Percentiles rank a stretch among this genome's conserved stretches.
phyloP scores from a whole-genome alignment of 2,797 vertebrate species.

The Brachyrhaphis roseni region DNA sequence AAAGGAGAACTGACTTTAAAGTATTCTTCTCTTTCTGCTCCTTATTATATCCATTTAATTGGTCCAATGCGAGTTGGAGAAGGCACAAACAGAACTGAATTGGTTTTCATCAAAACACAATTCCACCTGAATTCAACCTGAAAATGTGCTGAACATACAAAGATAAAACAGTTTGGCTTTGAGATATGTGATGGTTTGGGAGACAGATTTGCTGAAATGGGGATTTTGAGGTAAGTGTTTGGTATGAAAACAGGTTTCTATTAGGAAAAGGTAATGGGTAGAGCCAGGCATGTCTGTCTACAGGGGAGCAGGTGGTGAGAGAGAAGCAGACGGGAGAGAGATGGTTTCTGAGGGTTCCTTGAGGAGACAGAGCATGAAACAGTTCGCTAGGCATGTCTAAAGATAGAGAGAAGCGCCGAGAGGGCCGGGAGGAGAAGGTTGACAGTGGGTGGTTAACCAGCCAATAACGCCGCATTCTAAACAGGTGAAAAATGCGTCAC shows the following conservation, averaged over 20 bases:
- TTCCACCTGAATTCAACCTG: conserved; percentile 54
- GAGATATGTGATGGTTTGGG: conserved; percentile 38
- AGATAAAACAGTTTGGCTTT: conserved; percentile 50
- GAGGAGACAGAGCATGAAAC: conserved; percentile 65
- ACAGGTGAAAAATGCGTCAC: conserved; percentile 67
- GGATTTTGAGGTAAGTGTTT: conserved; percentile 41
- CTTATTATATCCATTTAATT: conserved; percentile 56
- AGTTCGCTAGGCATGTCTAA: conserved; percentile 67
- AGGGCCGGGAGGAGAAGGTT: conserved; percentile 43
- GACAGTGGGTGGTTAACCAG: conserved; percentile 65
- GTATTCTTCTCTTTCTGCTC: conserved; percentile 47
- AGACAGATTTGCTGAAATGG: conserved; percentile 57
- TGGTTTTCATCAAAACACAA: conserved; percentile 63
- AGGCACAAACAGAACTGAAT: conserved; percentile 54
- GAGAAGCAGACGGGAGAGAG: conserved; percentile 20
- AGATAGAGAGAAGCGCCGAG: conserved; percentile 61
- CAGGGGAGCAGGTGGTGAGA: conserved; percentile 27
- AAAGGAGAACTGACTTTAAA: conserved; percentile 52
- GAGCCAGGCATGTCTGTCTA: conserved; percentile 46
- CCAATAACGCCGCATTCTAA: conserved; percentile 63
- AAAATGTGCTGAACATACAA: conserved; percentile 60
- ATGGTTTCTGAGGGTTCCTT: conserved; percentile 37
- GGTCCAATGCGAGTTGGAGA: conserved; percentile 35
- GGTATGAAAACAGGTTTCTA: conserved; percentile 48
- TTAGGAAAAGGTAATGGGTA: conserved; percentile 53